Conservation (phyloP, 2,113 vertebrate species). For the Trichechus manatus region DNA sequence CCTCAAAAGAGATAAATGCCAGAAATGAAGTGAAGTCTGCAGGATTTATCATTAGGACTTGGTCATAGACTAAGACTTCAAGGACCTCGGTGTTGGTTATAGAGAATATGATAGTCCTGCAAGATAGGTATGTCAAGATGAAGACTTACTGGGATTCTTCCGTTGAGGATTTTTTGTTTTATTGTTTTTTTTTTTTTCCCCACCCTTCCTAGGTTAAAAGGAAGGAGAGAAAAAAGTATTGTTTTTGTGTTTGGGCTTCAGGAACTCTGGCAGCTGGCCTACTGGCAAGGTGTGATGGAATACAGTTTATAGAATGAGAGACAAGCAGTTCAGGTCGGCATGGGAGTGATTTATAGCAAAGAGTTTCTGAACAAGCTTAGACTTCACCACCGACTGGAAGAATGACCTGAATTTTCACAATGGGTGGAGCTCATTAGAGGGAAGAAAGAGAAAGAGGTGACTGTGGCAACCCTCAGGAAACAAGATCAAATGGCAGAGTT, state of each 20-base stretch:
- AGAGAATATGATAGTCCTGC: neutral
- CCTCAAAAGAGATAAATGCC: neutral
- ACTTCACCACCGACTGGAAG: neutral
- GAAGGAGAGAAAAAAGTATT: neutral
- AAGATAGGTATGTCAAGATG: neutral
- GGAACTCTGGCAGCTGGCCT: neutral
- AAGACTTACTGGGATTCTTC: neutral
- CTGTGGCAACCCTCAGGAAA: neutral
- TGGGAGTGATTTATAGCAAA: constrained; percentile 25
- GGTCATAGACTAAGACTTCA: neutral
- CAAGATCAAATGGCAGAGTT: neutral
- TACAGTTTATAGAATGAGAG: neutral
- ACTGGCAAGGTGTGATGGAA: neutral
- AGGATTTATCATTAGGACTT: neutral
- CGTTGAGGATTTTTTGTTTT: neutral
- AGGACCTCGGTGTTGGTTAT: neutral
- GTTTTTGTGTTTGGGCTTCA: neutral
- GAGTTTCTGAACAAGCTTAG: constrained; percentile 12
- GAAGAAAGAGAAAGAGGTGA: neutral
- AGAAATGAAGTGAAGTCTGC: neutral
- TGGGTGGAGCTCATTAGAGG: neutral
- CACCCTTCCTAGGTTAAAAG: neutral
- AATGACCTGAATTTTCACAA: neutral
- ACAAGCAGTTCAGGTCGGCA: neutral
- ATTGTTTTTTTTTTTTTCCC: neutral